Percentiles rank a stretch among this genome's conserved stretches.
Conservation (phyloP, 2,113 vertebrate genomes). For the Anser brachyrhynchus region DNA sequence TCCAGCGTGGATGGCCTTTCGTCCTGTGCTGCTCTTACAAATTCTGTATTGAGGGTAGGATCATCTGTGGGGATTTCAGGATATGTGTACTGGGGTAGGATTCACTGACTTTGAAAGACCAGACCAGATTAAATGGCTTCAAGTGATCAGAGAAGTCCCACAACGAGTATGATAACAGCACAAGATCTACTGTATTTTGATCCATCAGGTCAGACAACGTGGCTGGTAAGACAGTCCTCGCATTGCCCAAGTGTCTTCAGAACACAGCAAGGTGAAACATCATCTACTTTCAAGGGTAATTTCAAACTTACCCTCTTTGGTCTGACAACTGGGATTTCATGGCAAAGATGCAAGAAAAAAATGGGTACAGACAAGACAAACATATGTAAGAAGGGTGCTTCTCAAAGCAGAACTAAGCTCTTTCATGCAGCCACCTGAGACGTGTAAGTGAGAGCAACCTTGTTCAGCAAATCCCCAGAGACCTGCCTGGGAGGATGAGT, state of each 20-base stretch:
- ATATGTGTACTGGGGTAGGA: not conserved
- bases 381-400: not conserved
- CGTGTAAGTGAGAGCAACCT: accelerated
- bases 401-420: not conserved
- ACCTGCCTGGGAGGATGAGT: not conserved
- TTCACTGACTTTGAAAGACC: not conserved
- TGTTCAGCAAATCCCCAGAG: not conserved
- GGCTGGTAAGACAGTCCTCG: not conserved
- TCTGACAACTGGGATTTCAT: not conserved
- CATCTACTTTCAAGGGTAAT: not conserved
- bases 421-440: not conserved
- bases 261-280: not conserved
- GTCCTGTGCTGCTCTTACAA: not conserved
- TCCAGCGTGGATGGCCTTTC: accelerated
- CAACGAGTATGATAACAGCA: not conserved
- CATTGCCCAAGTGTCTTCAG: not conserved
- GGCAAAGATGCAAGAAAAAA: not conserved
- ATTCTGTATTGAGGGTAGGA: not conserved
- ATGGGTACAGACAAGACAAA: not conserved
- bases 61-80: not conserved
- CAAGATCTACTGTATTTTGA: not conserved
- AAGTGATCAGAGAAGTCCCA: not conserved
- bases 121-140: not conserved
- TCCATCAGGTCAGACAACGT: not conserved
- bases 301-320: not conserved